A percentile compares a stretch with the other conserved stretches of the same genome.
phyloP scores from a whole-genome alignment of 2,113 vertebrate genomes.

The Eulemur macaco region DNA sequence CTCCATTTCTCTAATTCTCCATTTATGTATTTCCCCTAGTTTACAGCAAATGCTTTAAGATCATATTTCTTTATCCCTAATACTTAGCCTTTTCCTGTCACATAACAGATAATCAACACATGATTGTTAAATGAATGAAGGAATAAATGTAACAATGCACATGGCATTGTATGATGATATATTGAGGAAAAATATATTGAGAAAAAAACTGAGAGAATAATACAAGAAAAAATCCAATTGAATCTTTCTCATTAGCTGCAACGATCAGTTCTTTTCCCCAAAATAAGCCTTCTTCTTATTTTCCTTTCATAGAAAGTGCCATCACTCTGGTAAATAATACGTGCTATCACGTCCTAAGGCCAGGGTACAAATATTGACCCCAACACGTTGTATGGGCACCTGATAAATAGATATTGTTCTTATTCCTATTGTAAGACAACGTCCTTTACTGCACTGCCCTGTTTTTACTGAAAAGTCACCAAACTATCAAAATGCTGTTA shows the following conservation, averaged over 20 bases:
- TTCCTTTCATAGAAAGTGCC: constrained; percentile 47
- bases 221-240: background rate
- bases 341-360: background rate
- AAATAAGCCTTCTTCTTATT: background rate
- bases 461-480: constrained; percentile 35
- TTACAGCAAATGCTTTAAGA: background rate
- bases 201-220: background rate
- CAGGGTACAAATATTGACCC: constrained; percentile 28
- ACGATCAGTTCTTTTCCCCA: background rate
- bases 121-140: background rate
- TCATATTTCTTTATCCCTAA: background rate
- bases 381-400: background rate
- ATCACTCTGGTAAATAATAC: background rate
- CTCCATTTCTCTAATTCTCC: background rate
- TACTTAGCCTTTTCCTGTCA: background rate
- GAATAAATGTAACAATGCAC: background rate
- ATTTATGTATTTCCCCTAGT: background rate
- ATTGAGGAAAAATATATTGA: background rate
- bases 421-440: background rate
- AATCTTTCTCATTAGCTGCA: background rate
- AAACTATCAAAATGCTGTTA: constrained; percentile 66
- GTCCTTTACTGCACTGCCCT: background rate
- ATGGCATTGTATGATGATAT: background rate
- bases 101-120: background rate
- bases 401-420: background rate